Evolutionary conservation across 2,888 invertebrate species (phyloP).

Genomic region (Rhynchonema sp.): DNA sequence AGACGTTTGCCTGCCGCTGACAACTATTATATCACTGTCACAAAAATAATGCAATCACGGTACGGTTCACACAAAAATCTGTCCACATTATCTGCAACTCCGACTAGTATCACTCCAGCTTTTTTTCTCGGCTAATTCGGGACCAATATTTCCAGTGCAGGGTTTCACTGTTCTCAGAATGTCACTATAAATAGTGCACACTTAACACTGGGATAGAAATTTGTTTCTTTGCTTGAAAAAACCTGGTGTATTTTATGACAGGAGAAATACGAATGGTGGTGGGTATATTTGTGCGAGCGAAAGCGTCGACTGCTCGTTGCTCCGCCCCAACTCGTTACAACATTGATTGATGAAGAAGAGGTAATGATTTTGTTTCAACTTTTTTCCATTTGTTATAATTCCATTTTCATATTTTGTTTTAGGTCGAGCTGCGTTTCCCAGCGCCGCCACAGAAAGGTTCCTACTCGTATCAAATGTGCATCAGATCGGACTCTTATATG

Average conservation of each 20-base stretch:
- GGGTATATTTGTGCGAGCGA: slow-evolving; percentile 87
- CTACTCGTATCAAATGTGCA: slow-evolving; percentile 54
- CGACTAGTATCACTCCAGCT: no score
- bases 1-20: no score
- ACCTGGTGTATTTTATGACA: slow-evolving; percentile 21
- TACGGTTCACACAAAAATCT: no score
- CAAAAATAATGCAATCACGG: no score
- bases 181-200: no score
- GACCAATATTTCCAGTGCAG: no score
- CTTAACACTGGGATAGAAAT: neutral
- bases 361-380: no score
- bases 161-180: no score
- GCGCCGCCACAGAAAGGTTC: slow-evolving; percentile 81
- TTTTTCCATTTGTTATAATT: no score
- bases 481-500: slow-evolving; percentile 86
- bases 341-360: slow-evolving; percentile 67
- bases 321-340: slow-evolving; percentile 77
- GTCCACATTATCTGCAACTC: no score
- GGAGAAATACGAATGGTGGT: slow-evolving; percentile 96
- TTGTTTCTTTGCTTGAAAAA: slow-evolving; percentile 2
- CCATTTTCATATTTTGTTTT: slow-evolving; percentile 10
- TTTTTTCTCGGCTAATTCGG: no score
- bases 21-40: no score
- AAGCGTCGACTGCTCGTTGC: slow-evolving; percentile 75
- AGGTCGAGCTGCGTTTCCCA: slow-evolving; percentile 70